Evolutionary conservation across 2,113 vertebrate species (phyloP).

Genomic region (Serinus canaria): DNA sequence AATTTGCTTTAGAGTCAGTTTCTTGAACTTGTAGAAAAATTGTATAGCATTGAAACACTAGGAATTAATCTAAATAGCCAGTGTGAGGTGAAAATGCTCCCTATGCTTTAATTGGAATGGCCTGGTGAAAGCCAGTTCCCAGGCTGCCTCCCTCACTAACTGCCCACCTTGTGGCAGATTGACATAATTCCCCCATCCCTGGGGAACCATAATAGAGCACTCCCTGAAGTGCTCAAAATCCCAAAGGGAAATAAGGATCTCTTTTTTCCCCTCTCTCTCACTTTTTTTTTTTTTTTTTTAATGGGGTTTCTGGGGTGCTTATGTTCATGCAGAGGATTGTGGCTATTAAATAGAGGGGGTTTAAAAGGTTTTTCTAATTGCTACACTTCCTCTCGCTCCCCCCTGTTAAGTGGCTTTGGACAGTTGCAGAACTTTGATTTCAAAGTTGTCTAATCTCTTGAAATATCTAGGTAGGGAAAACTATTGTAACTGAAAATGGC

Average conservation of each 20-base stretch:
- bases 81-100: background rate
- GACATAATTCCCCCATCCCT: background rate
- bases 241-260: constrained; percentile 18
- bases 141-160: background rate
- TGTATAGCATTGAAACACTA: background rate
- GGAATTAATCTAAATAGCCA: background rate
- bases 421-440: constrained; percentile 62
- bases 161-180: background rate
- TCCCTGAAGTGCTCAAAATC: constrained; percentile 45
- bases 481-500: constrained; percentile 40
- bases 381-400: background rate
- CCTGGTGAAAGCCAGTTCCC: background rate
- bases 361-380: constrained; percentile 53
- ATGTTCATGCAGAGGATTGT: constrained; percentile 18
- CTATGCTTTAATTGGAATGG: background rate
- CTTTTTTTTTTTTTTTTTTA: background rate
- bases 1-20: constrained; percentile 9
- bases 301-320: constrained; percentile 38
- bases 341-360: background rate
- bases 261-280: background rate
- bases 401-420: constrained; percentile 45
- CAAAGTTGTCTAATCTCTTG: constrained; percentile 60
- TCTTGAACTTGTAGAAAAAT: background rate
- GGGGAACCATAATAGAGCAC: background rate
- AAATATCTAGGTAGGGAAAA: constrained; percentile 45